Conservation (phyloP, 2,113 vertebrate genomes). For the Passer domesticus region DNA sequence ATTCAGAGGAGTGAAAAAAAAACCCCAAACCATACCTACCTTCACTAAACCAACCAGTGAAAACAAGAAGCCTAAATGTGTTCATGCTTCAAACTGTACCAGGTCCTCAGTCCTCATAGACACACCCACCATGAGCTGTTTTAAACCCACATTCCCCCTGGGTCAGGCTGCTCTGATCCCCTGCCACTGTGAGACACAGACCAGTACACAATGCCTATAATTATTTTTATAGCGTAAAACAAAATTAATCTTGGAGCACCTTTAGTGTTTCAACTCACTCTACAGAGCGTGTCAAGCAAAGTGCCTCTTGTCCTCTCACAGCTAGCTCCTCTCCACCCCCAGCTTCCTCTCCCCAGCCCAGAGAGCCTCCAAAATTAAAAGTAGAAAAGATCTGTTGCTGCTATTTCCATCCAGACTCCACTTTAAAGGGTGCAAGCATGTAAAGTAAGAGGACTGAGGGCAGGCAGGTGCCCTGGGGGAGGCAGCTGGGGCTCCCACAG, state of each 20-base stretch:
- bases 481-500: not conserved
- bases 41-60: not conserved
- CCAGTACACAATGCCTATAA: not conserved
- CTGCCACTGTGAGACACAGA: not conserved
- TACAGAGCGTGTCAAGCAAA: not conserved
- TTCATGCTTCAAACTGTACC: not conserved
- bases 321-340: conserved; percentile 17
- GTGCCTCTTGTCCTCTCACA: conserved; percentile 14
- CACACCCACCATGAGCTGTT: fast-evolving
- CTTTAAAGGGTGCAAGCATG: not conserved
- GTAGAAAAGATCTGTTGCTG: not conserved
- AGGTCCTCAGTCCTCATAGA: not conserved
- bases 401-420: not conserved
- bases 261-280: not conserved
- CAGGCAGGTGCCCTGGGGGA: not conserved
- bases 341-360: conserved; percentile 32
- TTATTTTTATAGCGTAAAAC: not conserved
- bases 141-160: not conserved
- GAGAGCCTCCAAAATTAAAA: conserved; percentile 16
- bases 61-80: not conserved
- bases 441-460: not conserved
- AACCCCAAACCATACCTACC: not conserved
- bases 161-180: not conserved
- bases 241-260: not conserved
- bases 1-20: not conserved